Evolutionary conservation across 2,113 vertebrate species (phyloP).

Genomic region (Petrocephalus zakoni): DNA sequence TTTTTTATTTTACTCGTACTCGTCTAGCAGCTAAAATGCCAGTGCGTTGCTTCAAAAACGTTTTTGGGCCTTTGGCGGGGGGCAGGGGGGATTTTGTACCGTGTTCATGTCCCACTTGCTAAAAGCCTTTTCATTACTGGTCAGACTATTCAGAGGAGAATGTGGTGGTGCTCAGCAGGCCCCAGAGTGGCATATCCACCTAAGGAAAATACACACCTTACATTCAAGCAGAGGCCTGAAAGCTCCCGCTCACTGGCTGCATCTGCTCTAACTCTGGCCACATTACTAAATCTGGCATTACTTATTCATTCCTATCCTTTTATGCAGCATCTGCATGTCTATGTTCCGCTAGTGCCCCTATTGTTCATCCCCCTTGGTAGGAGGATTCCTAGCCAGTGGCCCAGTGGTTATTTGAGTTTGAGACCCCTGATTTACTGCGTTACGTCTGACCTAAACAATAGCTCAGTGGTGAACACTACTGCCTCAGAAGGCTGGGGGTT

Average conservation of each 20-base stretch:
- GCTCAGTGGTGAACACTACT: background rate
- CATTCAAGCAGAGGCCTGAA: background rate
- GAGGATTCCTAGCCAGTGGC: background rate
- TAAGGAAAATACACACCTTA: background rate
- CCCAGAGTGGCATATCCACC: background rate
- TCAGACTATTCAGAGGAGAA: background rate
- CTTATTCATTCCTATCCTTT: too few relatives aligned
- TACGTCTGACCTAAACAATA: background rate
- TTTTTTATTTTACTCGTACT: background rate
- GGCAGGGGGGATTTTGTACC: background rate
- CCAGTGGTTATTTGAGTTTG: too few relatives aligned
- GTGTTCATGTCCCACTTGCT: background rate
- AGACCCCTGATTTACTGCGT: background rate
- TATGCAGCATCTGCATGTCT: background rate
- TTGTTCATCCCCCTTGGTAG: background rate
- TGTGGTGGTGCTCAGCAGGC: background rate
- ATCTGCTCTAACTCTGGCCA: background rate
- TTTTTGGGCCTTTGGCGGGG: background rate
- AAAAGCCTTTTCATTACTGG: background rate
- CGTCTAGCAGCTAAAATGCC: background rate
- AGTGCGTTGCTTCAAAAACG: background rate
- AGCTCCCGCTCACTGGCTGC: background rate
- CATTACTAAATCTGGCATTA: background rate
- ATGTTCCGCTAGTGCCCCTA: background rate
- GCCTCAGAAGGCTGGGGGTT: background rate